Percentiles rank a stretch among this genome's conserved stretches.
Evolutionary conservation across 2,797 vertebrate species (phyloP).

Genomic region (Phalloptychus januarius): DNA sequence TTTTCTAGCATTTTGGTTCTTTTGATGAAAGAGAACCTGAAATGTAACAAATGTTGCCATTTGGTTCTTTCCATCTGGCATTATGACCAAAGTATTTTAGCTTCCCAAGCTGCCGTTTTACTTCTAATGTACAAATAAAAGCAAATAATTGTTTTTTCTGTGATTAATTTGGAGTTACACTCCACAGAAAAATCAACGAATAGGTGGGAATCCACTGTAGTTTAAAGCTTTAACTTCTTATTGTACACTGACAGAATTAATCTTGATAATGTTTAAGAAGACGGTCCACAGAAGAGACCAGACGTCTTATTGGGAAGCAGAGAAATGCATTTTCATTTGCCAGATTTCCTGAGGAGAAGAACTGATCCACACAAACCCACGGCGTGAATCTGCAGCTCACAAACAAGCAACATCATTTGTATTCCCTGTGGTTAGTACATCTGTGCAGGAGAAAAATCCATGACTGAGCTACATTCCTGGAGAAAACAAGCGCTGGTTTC

Average conservation of each 20-base stretch:
- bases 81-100: not conserved
- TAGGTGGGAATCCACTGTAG: not conserved
- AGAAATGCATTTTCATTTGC: not conserved
- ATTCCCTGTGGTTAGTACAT: not conserved
- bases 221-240: not conserved
- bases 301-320: not conserved
- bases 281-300: not conserved
- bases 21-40: too few relatives aligned
- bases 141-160: too few relatives aligned
- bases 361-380: not conserved
- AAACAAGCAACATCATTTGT: not conserved
- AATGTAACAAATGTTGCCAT: too few relatives aligned
- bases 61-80: too few relatives aligned
- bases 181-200: too few relatives aligned
- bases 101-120: not conserved
- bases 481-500: not conserved
- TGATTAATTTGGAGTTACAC: too few relatives aligned
- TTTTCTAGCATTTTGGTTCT: too few relatives aligned
- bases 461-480: not conserved
- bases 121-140: not conserved
- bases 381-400: not conserved
- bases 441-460: not conserved
- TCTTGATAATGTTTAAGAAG: not conserved
- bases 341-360: not conserved
- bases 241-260: not conserved